Percentiles rank a stretch among this genome's conserved stretches.
Conservation (phyloP, 2,888 invertebrate species). For the Hedya salicella region DNA sequence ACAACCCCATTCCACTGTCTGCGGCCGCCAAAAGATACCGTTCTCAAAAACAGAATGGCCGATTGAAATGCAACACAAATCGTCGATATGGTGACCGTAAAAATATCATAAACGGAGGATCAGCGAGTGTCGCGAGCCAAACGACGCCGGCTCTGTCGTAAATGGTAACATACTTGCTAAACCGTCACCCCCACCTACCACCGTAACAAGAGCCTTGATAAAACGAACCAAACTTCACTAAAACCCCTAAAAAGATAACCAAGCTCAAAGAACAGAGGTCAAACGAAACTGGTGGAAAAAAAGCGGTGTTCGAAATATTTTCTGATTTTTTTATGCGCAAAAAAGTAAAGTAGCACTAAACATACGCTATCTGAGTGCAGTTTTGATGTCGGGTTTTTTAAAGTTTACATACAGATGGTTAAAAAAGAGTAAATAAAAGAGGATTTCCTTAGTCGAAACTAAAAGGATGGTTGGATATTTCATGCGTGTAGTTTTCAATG, state of each 20-base stretch:
- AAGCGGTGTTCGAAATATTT: constrained; percentile 36
- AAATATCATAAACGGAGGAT: constrained; percentile 51
- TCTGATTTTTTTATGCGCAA: constrained; percentile 40
- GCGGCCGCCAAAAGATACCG: constrained; percentile 19
- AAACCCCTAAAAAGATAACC: neutral
- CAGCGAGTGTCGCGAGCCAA: constrained; percentile 50
- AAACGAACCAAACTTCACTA: neutral
- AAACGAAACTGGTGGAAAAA: constrained; percentile 5
- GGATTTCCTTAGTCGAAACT: neutral
- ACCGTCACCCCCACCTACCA: constrained; percentile 46
- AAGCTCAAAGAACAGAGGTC: constrained; percentile 12
- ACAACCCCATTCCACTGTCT: neutral
- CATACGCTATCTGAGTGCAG: constrained; percentile 54
- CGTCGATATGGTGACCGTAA: constrained; percentile 47
- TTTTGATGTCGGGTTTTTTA: constrained; percentile 46
- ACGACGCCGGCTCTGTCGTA: constrained; percentile 52
- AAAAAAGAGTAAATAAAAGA: neutral
- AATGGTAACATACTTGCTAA: constrained; percentile 53
- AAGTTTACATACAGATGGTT: neutral
- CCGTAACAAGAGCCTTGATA: constrained; percentile 26
- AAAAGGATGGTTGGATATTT: neutral
- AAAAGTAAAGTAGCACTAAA: constrained; percentile 50
- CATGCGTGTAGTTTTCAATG: neutral
- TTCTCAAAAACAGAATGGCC: constrained; percentile 38
- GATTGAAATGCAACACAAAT: constrained; percentile 49